Evolutionary conservation across 2,113 vertebrate genomes (phyloP).

Genomic region (Clarias magur): DNA sequence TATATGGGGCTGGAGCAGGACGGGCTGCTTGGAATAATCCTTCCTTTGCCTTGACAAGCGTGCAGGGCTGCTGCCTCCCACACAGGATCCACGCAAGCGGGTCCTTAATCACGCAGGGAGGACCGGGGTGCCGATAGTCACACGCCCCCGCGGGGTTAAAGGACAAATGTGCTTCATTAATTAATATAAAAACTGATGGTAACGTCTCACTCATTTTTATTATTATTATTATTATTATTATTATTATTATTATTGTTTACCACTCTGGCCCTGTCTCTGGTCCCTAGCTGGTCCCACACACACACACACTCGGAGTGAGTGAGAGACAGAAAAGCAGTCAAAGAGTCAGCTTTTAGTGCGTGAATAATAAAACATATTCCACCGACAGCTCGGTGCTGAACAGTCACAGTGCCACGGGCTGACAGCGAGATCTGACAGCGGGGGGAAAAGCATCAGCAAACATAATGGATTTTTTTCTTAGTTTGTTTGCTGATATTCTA

Average conservation of each 20-base stretch:
- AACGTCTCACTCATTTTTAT: not conserved
- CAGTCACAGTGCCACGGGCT: not conserved
- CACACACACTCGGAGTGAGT: not conserved
- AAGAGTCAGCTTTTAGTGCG: not conserved
- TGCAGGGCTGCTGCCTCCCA: constrained; percentile 35
- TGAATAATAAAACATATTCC: not conserved
- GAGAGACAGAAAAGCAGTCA: not conserved
- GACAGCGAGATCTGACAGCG: not conserved
- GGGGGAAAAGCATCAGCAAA: not conserved
- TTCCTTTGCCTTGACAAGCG: constrained; percentile 43
- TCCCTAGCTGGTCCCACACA: not conserved
- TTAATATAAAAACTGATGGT: not conserved
- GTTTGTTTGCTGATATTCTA: constrained; percentile 31
- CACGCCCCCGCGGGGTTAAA: constrained; percentile 8
- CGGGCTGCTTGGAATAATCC: constrained; percentile 56
- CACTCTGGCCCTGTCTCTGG: not conserved
- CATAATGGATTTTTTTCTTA: not conserved
- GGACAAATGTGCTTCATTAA: not conserved
- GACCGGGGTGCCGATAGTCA: not conserved
- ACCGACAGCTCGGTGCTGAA: not conserved
- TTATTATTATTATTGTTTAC: not conserved
- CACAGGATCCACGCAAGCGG: constrained; percentile 5
- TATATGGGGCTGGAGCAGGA: constrained; percentile 48
- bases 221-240: no score
- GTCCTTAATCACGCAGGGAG: constrained; percentile 28